Evolutionary conservation across 37 sponge, comb jelly and placozoan genomes (phyloP).

Genomic region (Eunapius fragilis): DNA sequence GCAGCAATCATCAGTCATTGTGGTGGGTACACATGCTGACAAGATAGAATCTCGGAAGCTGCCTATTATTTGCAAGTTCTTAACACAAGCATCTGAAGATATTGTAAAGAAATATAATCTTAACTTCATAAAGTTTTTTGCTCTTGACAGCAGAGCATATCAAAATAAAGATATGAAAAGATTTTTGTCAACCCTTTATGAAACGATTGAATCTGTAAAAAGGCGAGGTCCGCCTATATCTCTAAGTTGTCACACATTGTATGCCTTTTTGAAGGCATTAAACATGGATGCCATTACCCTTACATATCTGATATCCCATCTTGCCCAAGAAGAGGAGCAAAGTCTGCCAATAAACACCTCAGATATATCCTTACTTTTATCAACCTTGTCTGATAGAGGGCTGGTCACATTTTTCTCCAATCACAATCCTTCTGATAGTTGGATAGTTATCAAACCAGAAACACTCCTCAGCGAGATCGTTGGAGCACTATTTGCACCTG

Average conservation of each 20-base stretch:
- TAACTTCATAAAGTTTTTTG: no score
- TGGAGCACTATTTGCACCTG: conserved; percentile 28
- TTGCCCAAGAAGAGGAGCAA: background rate
- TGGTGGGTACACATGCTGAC: conserved; percentile 33
- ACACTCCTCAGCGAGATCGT: conserved; percentile 7
- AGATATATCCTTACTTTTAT: background rate
- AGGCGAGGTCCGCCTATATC: no score
- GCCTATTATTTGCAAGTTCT: no score
- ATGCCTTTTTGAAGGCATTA: conserved; percentile 1
- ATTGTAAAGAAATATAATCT: no score
- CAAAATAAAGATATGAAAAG: no score
- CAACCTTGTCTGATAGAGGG: conserved; percentile 2
- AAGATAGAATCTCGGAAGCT: background rate
- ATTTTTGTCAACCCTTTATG: no score
- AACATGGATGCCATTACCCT: background rate
- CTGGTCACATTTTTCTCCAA: background rate
- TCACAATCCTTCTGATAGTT: conserved; percentile 3
- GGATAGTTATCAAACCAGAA: conserved; percentile 15
- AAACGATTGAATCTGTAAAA: no score
- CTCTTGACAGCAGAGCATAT: no score
- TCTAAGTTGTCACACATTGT: background rate
- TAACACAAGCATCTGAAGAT: no score
- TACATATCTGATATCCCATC: background rate
- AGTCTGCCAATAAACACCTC: background rate
- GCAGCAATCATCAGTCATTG: conserved; percentile 16